Percentiles rank a stretch among this genome's conserved stretches.
phyloP scores from a whole-genome alignment of 2,888 invertebrate species.

The Lysandra coridon region DNA sequence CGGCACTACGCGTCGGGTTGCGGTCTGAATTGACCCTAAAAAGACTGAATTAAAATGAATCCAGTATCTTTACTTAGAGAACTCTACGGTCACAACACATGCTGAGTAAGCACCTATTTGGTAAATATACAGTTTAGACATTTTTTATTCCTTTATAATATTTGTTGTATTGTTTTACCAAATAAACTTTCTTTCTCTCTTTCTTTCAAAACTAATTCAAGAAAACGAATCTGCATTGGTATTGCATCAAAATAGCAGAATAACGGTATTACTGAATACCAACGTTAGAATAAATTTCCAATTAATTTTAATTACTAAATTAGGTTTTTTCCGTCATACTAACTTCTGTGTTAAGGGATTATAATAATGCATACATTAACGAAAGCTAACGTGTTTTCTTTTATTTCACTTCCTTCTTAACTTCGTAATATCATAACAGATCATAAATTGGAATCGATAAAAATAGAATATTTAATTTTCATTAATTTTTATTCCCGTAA shows the following conservation, averaged over 20 bases:
- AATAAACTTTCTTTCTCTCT: too few relatives aligned
- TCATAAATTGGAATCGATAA: neutral
- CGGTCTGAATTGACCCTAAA: too few relatives aligned
- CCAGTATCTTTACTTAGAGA: too few relatives aligned
- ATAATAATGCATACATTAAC: neutral
- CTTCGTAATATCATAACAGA: neutral
- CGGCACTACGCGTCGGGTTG: too few relatives aligned
- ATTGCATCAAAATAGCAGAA: too few relatives aligned
- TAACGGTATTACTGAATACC: neutral
- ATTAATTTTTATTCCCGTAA: neutral
- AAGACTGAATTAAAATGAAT: too few relatives aligned
- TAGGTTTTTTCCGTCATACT: neutral
- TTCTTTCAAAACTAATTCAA: too few relatives aligned
- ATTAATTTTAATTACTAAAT: neutral
- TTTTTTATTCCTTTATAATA: too few relatives aligned
- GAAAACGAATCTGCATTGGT: neutral
- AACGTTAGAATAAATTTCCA: neutral
- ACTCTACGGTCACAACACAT: too few relatives aligned
- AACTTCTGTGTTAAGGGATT: neutral
- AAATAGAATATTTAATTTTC: neutral
- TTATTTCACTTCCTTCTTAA: constrained; percentile 15
- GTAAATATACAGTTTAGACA: too few relatives aligned
- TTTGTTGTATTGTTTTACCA: too few relatives aligned
- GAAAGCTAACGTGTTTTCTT: neutral
- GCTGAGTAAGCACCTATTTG: too few relatives aligned